Base-by-base conservation (phyloP, 2,797 vertebrate genomes). In the Poeciliopsis turneri region DNA sequence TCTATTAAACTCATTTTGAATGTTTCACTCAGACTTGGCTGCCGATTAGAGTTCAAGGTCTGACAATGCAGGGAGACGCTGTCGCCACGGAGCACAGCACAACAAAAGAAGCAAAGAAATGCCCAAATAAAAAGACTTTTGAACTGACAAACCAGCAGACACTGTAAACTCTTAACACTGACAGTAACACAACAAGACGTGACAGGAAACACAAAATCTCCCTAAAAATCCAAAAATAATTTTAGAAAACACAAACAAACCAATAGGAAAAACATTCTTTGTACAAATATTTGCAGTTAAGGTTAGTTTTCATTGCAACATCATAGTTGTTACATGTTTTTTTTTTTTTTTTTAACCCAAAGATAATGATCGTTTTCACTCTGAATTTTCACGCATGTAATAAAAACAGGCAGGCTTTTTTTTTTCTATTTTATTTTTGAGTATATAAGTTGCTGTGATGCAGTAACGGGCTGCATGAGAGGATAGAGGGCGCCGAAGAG, bases 361-460 rank as follows among this genome's bases (percentile, higher is more conserved):
- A 88, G 90, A 92, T 92, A 91, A 76, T 82, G 88, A 91, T 92
- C 84, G 90, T 86, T 92, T 93, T 51, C 45, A 93, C 90, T 93
- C 90, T 82, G 93, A 90, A 95, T 94, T 90, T 94, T 90, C 91
- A 94, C 93, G 83, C 91, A 92, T 90, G 92, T 95, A 94, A 91
- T 93, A 95, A 94, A 96, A 95, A 95, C 95, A 96, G 95, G 95
- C 95, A 95, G 95, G 93, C 90, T 92, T 92, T 90, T 90, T 90
- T 83, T 78, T 79, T 75, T 75, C 47, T 25, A 64, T 90, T 79
- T 79, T 76, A 69, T 43, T 80, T 74, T 43, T 68, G 92, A 95
- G 90, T 95, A 95, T 92, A 95, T 95, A 94, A 68, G 93, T 93
- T 84, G 94, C 92, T 90, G 94, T 92, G 88, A 85, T 84, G 90